A percentile compares a stretch with the other conserved stretches of the same genome.
These are phyloP conservation scores for Pygocentrus nattereri DNA, from an alignment of 2,797 vertebrate genomes.

Conservation along the genomic window DNA sequence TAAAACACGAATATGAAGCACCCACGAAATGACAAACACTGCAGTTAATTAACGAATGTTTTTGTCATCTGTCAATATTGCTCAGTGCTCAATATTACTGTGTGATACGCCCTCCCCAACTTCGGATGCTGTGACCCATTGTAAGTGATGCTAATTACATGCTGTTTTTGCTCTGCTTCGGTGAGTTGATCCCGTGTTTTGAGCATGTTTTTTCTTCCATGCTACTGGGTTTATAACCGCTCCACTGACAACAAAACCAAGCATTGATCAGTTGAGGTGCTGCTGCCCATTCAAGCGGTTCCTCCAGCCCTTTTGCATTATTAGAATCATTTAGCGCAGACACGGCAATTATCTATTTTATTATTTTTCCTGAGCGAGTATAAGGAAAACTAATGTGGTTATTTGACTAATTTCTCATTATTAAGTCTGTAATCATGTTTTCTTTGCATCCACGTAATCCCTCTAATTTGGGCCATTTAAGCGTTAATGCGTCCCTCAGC, in stretches of 20 bases:
- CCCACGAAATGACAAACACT: no score
- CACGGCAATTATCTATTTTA: background rate
- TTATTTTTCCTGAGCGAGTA: background rate
- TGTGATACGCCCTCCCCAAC: no score
- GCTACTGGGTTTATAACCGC: background rate
- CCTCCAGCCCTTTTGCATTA: background rate
- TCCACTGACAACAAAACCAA: background rate
- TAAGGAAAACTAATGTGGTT: slow-evolving; percentile 42
- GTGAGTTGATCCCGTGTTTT: background rate
- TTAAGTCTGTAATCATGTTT: slow-evolving; percentile 47
- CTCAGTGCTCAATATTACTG: no score
- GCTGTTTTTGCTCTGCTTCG: background rate
- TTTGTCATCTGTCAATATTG: no score
- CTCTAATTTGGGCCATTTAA: slow-evolving; percentile 37
- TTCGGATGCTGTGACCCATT: background rate
- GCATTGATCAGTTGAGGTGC: background rate
- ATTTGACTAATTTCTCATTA: slow-evolving; percentile 42
- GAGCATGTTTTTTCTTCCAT: background rate
- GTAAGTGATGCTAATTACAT: background rate
- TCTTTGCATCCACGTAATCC: slow-evolving; percentile 26
- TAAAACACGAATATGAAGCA: no score
- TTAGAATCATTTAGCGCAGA: background rate
- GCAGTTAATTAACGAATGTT: no score
- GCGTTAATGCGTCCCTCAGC: slow-evolving; percentile 27
- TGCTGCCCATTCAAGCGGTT: background rate